Evolutionary conservation across 2,888 invertebrate species (phyloP).

Genomic region (Meandrusa payeni): DNA sequence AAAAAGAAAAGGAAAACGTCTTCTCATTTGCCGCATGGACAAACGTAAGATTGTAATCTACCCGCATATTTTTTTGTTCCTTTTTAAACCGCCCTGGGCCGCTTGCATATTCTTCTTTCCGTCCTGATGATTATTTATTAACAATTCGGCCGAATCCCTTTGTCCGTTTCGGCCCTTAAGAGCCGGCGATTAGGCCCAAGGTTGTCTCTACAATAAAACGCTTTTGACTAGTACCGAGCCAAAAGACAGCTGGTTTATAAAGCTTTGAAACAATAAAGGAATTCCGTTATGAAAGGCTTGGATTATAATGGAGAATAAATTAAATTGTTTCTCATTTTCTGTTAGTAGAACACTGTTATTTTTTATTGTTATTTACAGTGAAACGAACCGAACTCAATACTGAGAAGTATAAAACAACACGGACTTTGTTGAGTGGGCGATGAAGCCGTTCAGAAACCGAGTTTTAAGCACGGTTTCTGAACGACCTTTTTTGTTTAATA

Average conservation of each 20-base stretch:
- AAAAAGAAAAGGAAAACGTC: too few relatives aligned
- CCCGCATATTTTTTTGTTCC: not conserved
- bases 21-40: not conserved
- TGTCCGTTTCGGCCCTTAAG: not conserved
- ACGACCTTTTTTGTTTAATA: too few relatives aligned
- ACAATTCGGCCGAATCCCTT: not conserved
- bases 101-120: not conserved
- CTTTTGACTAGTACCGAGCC: slow-evolving; percentile 3
- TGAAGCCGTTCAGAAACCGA: too few relatives aligned
- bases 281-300: slow-evolving; percentile 13
- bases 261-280: slow-evolving; percentile 18
- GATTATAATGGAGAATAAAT: slow-evolving; percentile 10
- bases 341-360: too few relatives aligned
- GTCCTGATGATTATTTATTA: slow-evolving; percentile 9
- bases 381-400: too few relatives aligned
- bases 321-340: slow-evolving; percentile 4
- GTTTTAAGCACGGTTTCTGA: too few relatives aligned
- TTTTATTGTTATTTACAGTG: too few relatives aligned
- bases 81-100: too few relatives aligned
- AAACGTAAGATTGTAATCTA: slow-evolving; percentile 2
- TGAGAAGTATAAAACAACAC: too few relatives aligned
- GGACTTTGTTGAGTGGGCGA: too few relatives aligned
- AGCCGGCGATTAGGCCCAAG: not conserved
- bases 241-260: slow-evolving; percentile 6
- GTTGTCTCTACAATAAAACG: not conserved